A percentile compares a stretch with the other conserved stretches of the same genome.
Conservation (phyloP, 2,113 vertebrate genomes). For the Brachirus orientalis region DNA sequence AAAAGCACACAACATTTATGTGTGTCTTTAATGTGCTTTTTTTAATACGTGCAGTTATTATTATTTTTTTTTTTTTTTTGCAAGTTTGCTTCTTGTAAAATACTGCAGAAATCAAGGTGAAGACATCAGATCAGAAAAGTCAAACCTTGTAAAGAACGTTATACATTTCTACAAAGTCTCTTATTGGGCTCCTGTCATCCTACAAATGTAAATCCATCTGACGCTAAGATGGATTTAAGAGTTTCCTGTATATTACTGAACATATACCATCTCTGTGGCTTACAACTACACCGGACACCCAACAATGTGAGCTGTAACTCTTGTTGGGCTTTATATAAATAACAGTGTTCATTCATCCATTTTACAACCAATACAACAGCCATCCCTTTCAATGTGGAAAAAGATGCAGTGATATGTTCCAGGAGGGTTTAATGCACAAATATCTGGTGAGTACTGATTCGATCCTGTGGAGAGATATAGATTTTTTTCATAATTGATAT, state of each 20-base stretch:
- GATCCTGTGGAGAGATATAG: neutral
- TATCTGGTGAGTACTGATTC: constrained; percentile 1
- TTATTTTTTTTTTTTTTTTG: no score
- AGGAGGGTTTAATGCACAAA: neutral
- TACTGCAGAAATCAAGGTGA: neutral
- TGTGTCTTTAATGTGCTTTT: neutral
- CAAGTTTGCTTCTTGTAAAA: neutral
- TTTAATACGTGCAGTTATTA: neutral
- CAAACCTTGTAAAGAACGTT: constrained; percentile 1
- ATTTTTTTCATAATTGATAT: neutral
- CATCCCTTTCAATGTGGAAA: constrained; percentile 13
- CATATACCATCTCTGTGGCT: no score
- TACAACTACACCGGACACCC: constrained; percentile 14
- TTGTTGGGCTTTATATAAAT: constrained; percentile 18
- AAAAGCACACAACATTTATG: neutral
- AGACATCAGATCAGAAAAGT: neutral
- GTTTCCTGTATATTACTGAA: constrained; percentile 2
- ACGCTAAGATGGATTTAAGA: neutral
- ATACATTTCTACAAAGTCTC: neutral
- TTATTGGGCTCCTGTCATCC: neutral
- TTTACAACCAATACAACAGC: constrained; percentile 6
- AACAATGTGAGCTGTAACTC: constrained; percentile 18
- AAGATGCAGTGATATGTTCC: neutral
- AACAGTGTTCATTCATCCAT: neutral
- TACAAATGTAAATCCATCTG: constrained; percentile 5